Conservation (phyloP, 37 sponge, comb jelly and placozoan genomes). For the Ianthella basta region DNA sequence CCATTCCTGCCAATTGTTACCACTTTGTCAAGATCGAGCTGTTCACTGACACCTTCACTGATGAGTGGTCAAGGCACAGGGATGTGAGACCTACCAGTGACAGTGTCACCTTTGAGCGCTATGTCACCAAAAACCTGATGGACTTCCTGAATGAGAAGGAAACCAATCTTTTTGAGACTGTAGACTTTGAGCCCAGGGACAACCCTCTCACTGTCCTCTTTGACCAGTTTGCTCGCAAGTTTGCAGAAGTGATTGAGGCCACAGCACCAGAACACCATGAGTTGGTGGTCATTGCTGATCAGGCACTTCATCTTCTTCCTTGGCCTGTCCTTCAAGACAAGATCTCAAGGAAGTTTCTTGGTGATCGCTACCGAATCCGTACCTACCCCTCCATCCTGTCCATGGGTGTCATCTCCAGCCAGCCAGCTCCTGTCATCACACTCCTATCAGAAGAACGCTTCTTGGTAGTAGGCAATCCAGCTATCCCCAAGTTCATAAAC, state of each 20-base stretch:
- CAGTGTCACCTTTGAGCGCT: neutral
- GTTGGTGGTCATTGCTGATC: constrained; percentile 62
- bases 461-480: constrained; percentile 16
- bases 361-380: constrained; percentile 52
- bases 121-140: constrained; percentile 28
- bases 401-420: constrained; percentile 52
- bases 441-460: constrained; percentile 15
- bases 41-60: neutral
- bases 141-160: constrained; percentile 20
- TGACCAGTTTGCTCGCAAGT: constrained; percentile 40
- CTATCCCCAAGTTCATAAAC: constrained; percentile 14
- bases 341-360: constrained; percentile 40
- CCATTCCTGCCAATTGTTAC: constrained; percentile 5
- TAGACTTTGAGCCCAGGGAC: neutral
- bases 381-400: constrained; percentile 62
- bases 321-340: constrained; percentile 42
- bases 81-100: neutral
- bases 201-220: constrained; percentile 55
- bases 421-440: neutral
- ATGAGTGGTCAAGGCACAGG: neutral
- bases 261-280: neutral
- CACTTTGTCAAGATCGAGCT: constrained; percentile 20
- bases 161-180: neutral
- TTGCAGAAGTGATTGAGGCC: constrained; percentile 36
- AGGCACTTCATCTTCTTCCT: constrained; percentile 63